These are phyloP conservation scores for Marmota flaviventris DNA, from an alignment of 2,113 vertebrate genomes.

Conservation along the genomic window DNA sequence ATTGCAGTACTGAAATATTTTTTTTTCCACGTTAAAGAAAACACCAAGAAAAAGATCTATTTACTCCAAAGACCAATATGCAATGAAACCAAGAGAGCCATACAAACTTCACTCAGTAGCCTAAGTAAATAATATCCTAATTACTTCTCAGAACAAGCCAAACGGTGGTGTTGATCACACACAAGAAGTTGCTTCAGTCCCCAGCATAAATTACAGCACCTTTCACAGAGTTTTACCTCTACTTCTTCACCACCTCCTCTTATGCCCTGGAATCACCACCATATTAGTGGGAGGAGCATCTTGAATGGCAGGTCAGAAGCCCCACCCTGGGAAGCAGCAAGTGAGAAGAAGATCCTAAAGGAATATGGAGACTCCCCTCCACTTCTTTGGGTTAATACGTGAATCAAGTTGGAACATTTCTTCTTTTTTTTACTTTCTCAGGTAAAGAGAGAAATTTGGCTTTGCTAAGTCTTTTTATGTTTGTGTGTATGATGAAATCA, in stretches of 20 bases:
- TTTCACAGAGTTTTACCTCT: background rate
- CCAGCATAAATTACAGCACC: no score
- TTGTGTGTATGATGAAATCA: background rate
- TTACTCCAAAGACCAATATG: constrained; percentile 57
- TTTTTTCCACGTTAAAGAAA: constrained; percentile 1
- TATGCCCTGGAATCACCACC: background rate
- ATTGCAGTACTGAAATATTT: background rate
- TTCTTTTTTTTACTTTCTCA: background rate
- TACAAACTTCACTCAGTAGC: constrained; percentile 78
- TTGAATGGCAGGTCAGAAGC: background rate
- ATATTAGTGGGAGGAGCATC: background rate
- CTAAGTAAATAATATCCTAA: constrained; percentile 83
- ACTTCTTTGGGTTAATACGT: background rate
- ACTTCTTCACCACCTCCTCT: no score
- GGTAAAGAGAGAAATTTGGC: background rate
- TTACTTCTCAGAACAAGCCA: constrained; percentile 83
- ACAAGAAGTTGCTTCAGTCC: constrained; percentile 56
- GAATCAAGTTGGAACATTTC: background rate
- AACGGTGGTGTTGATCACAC: constrained; percentile 81
- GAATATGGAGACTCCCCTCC: background rate
- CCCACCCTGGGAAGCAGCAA: background rate
- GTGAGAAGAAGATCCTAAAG: background rate
- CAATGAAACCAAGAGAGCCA: constrained; percentile 73
- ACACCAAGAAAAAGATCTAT: background rate
- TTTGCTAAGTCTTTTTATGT: background rate